Base-by-base conservation (phyloP, 2,888 invertebrate genomes). In the Nineta flava region DNA sequence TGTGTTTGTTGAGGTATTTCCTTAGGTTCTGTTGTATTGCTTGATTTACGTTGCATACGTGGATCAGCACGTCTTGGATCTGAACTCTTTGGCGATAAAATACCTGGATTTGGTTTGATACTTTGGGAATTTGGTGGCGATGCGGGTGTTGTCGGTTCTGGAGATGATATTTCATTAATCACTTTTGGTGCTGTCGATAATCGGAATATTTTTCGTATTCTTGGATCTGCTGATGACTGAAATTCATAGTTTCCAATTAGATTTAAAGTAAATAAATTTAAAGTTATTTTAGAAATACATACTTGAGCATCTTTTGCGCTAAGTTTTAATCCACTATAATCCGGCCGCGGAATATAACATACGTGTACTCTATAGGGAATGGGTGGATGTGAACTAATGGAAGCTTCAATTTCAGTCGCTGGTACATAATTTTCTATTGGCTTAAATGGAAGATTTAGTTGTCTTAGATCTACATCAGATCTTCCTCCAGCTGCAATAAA, bases 321-420 rank as follows among this genome's bases (percentile, higher is more conserved):
- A 50, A 82, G 69, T 58, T 81, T 80, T 48, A 87, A 72, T 53
- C 83, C 83, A 1, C 78, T 79, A 60, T 85, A 87, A 61, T 83
- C 82, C 0, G 86, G 82, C 38, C 80, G 72, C 0, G 84, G 83
- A 59, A 87, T 78, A 50, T 80, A 77, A 49, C 86, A 65, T 12
- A 68, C 59, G 41, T 64, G 55, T 12, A 81, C 69, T 62, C 78
- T 79, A 71, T 83, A 91, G 1, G 68, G 57, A 48, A 90, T 79
- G 0, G 83, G 83, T 1, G 79, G 77, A 62, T 90, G 88, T 41
- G 84, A 82, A 48, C 79, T 79, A 43, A 86, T 74, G 35, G 86
- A 85, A 9, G 84, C 90, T 60, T 88, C 86, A 53, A 91, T 88
- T 70, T 91, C 91, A 0, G 82, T 84, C 21, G 88, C 88, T 0